Conservation (phyloP, 2,797 vertebrate species). For the Danio jaintianensis region DNA sequence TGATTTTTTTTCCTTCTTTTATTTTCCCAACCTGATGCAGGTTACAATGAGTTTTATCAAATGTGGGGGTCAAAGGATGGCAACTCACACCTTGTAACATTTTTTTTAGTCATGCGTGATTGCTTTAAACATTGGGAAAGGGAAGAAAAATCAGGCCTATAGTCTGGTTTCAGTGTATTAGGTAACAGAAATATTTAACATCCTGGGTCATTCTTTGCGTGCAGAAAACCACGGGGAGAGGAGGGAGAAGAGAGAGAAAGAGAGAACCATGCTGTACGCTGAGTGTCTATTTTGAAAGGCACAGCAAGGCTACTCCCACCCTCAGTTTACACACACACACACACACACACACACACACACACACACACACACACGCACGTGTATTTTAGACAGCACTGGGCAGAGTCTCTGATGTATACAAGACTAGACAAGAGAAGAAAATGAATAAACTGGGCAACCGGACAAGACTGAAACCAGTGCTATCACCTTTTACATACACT, state of each 20-base stretch:
- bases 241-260: constrained; percentile 46
- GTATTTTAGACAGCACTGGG: constrained; percentile 70
- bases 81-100: constrained; percentile 59
- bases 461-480: constrained; percentile 67
- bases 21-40: constrained; percentile 69
- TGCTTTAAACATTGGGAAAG: constrained; percentile 54
- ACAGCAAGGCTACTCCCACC: constrained; percentile 80
- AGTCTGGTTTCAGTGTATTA: constrained; percentile 58
- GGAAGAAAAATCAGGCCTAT: constrained; percentile 57
- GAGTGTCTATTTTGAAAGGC: constrained; percentile 74
- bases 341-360: neutral
- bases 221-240: constrained; percentile 57
- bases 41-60: constrained; percentile 69
- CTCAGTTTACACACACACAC: constrained; percentile 64
- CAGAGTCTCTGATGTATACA: constrained; percentile 64
- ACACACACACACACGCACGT: constrained; percentile 42
- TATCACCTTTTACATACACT: constrained; percentile 58
- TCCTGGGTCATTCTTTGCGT: constrained; percentile 67
- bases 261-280: constrained; percentile 58
- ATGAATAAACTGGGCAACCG: constrained; percentile 57
- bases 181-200: constrained; percentile 53
- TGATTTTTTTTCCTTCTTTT: constrained; percentile 50
- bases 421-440: constrained; percentile 57
- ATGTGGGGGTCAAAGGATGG: constrained; percentile 56
- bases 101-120: constrained; percentile 56